Evolutionary conservation across 2,888 invertebrate species (phyloP), one percentile per base, ranked within the genome.

Genomic region (Ametastegia equiseti): DNA sequence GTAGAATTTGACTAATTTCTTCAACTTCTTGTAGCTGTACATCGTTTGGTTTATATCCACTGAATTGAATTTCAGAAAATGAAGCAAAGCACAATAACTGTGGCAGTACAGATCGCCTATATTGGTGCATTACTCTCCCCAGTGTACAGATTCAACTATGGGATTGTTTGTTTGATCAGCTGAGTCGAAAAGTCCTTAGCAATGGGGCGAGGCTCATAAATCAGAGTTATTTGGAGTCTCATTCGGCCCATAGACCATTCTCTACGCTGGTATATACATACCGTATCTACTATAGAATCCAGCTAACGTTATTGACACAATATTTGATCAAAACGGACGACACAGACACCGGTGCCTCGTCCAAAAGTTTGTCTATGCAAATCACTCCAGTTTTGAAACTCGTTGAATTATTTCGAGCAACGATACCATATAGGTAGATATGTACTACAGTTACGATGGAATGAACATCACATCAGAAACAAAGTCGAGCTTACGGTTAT

Each of bases 151-250:
- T 54, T 7, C n/a, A 19, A 71, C n/a, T 71, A 9, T 19, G 23
- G 75, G 50, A 27, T 50, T 75, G 75, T 75, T 75, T 75, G 75
- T 75, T 75, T 75, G 75, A 75, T 75, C 75, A 75, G 75, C 75
- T 75, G 75, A 75, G 54, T 75, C 75, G 50, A 36, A 54, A 54
- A 19, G 75, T 75, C 75, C 54, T 75, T 54, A 36, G 33, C 5
- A 9, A 36, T 75, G 33, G 54, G 75, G 54, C 19, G 75, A 75
- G 75, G 75, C 33, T 75, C 54, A 54, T 75, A 75, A 75, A 75
- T 75, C 54, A 75, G 75, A 75, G 54, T 75, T 75, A 75, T 50
- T 33, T 36, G 19, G 9, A 75, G 33, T 23, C 54, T 75, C 54
- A 75, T 75, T 75, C 54, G 19, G 36, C 19, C 75, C n/a, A 54